phyloP scores from a whole-genome alignment of 2,888 invertebrate genomes.

The Pherbina coryleti region DNA sequence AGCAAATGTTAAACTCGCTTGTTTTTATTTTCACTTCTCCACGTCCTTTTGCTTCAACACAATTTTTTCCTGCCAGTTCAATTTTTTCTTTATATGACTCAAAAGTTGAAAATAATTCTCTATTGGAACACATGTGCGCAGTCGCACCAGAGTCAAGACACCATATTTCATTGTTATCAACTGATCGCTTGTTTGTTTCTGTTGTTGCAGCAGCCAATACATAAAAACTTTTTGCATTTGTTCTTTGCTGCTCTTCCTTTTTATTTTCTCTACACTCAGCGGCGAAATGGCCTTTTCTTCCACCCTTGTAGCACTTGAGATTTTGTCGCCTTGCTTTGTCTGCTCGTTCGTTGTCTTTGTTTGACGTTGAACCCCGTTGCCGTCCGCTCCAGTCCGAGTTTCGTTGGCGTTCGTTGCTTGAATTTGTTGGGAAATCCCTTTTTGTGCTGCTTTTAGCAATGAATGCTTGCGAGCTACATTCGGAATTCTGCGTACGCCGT shows the following conservation, averaged over 20 bases:
- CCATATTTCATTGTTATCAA: neutral
- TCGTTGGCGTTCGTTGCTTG: constrained; percentile 1
- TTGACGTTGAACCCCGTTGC: neutral
- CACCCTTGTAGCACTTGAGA: too few species aligned
- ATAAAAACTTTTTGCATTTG: neutral
- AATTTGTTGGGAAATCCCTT: neutral
- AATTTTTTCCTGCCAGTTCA: constrained; percentile 12
- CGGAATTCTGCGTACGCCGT: constrained; percentile 6
- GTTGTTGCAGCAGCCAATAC: neutral
- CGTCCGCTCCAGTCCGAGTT: neutral
- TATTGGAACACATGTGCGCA: constrained; percentile 25
- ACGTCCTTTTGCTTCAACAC: too few species aligned
- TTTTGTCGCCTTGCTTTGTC: too few species aligned
- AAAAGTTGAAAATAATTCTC: constrained; percentile 6
- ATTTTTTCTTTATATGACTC: constrained; percentile 6
- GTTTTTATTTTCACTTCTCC: too few species aligned
- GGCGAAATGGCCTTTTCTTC: too few species aligned
- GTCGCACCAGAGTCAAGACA: constrained; percentile 36
- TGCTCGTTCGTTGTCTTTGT: too few species aligned
- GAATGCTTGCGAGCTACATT: constrained; percentile 37
- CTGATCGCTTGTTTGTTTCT: neutral
- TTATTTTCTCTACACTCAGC: neutral
- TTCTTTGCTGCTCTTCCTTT: neutral
- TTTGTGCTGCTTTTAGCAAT: constrained; percentile 26
- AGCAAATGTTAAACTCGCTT: too few species aligned